phyloP scores from a whole-genome alignment of 2,113 vertebrate genomes.

The Neomonachus schauinslandi region DNA sequence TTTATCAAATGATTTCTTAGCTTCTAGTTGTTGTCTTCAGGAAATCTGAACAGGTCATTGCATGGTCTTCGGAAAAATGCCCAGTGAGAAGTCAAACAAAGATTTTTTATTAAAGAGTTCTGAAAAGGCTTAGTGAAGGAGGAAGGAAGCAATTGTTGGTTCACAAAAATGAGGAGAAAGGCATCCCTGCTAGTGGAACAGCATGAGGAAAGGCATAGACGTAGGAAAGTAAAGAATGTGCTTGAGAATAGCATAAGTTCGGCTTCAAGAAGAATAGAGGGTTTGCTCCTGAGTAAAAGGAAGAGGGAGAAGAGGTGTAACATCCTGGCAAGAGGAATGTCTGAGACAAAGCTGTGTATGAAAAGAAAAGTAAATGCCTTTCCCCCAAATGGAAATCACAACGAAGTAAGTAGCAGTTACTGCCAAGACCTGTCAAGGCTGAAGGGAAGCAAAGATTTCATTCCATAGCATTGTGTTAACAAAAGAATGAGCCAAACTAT shows the following conservation, averaged over 20 bases:
- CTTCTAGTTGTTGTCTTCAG: neutral
- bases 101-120: neutral
- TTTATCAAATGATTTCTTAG: neutral
- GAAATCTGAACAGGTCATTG: conserved; percentile 1
- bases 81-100: conserved; percentile 5
- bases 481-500: conserved; percentile 66
- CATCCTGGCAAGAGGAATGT: neutral
- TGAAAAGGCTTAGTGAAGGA: neutral
- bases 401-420: conserved; percentile 5
- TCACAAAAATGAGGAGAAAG: neutral
- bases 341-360: neutral
- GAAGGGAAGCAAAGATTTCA: conserved; percentile 59
- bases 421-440: conserved; percentile 74
- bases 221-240: neutral
- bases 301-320: neutral
- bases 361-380: conserved; percentile 24
- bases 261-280: neutral
- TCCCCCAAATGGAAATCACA: conserved; percentile 61
- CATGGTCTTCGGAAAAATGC: neutral
- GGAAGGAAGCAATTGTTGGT: neutral
- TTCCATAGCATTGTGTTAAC: conserved; percentile 59
- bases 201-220: neutral
- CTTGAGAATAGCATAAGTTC: neutral
- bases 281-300: neutral
- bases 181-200: neutral